phyloP scores from a whole-genome alignment of 2,113 vertebrate species.

The Albula glossodonta region DNA sequence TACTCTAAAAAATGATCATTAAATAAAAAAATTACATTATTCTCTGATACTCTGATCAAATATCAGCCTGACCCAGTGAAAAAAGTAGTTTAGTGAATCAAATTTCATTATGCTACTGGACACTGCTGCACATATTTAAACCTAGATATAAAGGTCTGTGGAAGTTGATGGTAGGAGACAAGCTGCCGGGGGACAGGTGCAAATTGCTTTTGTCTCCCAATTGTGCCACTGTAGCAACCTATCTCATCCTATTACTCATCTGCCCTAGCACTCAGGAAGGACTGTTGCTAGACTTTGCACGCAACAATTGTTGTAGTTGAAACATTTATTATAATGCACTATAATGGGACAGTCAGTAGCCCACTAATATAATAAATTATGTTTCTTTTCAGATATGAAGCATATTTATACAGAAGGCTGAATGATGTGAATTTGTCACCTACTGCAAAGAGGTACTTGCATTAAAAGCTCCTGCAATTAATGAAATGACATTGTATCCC shows the following conservation, averaged over 20 bases:
- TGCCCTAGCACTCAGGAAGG: neutral
- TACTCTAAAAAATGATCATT: no score
- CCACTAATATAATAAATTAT: neutral
- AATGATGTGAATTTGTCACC: no score
- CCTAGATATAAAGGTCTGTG: neutral
- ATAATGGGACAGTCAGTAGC: neutral
- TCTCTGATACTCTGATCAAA: no score
- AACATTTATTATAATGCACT: neutral
- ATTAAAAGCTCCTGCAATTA: no score
- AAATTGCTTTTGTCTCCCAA: neutral
- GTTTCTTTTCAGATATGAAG: neutral
- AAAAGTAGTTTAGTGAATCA: no score
- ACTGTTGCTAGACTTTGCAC: neutral
- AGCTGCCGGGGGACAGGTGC: conserved; percentile 11
- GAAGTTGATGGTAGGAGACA: neutral
- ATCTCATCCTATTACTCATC: conserved; percentile 16
- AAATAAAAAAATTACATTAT: no score
- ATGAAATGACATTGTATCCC: no score
- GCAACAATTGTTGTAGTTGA: neutral
- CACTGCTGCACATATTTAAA: no score
- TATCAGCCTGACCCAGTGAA: no score
- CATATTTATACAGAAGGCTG: neutral
- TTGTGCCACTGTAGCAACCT: neutral
- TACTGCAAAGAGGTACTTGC: no score
- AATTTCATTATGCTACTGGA: no score